These are phyloP conservation scores for Patagioenas fasciata DNA, from an alignment of 2,113 vertebrate genomes.

Conservation along the genomic window DNA sequence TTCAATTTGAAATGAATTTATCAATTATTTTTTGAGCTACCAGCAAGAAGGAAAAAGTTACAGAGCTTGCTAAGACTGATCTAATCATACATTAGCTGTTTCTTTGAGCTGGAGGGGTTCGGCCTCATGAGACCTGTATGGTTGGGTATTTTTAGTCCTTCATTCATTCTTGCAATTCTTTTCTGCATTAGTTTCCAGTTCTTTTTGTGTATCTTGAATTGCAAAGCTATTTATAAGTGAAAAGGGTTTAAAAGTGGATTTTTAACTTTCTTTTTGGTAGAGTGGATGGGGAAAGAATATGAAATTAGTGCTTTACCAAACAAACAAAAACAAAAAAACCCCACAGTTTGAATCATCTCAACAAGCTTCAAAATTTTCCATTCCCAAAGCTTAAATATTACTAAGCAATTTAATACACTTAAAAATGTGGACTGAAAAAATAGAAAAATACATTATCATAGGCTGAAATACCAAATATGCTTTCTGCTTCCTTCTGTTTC, in stretches of 20 bases:
- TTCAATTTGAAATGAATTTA: background rate
- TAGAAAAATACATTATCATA: background rate
- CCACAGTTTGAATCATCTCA: background rate
- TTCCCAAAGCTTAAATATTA: background rate
- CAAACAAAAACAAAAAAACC: background rate
- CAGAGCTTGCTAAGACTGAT: background rate
- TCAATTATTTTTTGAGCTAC: background rate
- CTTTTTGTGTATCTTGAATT: constrained; percentile 2
- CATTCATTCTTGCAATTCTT: background rate
- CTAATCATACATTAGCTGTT: background rate
- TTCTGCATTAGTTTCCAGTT: background rate
- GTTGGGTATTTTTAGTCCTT: background rate
- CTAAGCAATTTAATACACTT: background rate
- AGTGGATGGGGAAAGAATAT: background rate
- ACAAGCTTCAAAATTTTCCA: constrained; percentile 2
- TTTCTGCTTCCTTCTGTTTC: background rate
- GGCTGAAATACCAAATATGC: background rate
- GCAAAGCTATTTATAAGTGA: constrained; percentile 16
- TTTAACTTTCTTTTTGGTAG: background rate
- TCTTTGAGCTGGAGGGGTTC: background rate
- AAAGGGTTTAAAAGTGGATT: constrained; percentile 19
- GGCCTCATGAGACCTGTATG: background rate
- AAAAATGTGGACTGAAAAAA: background rate
- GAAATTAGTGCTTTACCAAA: background rate
- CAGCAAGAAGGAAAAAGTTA: background rate